A percentile compares a stretch with the other conserved stretches of the same genome.
Evolutionary conservation across 1,140 invertebrate species (phyloP).

Genomic region (Ips nitidus): DNA sequence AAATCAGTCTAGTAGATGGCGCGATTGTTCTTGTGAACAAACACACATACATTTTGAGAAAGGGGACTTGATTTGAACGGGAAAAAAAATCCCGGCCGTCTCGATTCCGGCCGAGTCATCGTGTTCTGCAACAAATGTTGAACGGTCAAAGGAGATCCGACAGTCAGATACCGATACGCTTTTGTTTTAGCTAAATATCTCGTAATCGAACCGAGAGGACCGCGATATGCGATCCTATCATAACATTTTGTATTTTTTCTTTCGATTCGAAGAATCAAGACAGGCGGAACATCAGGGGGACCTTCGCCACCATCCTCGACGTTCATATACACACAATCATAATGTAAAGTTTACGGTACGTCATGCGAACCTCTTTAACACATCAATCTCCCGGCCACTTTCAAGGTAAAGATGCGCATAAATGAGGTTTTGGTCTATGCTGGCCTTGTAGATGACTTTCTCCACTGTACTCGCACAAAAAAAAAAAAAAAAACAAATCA

Average conservation of each 20-base stretch:
- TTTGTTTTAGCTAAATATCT: slow-evolving; percentile 34
- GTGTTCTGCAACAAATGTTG: slow-evolving; percentile 30
- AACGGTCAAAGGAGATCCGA: slow-evolving; percentile 28
- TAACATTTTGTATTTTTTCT: too few relatives aligned
- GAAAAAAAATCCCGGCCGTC: slow-evolving; percentile 11
- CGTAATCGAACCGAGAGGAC: slow-evolving; percentile 19
- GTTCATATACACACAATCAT: not conserved
- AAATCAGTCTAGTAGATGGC: slow-evolving; percentile 27
- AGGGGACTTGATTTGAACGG: slow-evolving; percentile 6
- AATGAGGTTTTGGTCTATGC: not conserved
- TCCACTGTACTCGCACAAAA: not conserved
- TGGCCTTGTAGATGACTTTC: not conserved
- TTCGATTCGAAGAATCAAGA: too few relatives aligned
- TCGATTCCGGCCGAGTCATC: slow-evolving; percentile 22
- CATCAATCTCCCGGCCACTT: slow-evolving; percentile 29
- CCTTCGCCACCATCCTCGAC: not conserved
- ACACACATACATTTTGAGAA: slow-evolving; percentile 8
- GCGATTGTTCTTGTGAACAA: slow-evolving; percentile 33
- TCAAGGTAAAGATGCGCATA: slow-evolving; percentile 26
- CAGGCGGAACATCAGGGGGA: not conserved
- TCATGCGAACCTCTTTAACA: slow-evolving; percentile 20
- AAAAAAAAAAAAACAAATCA: not conserved
- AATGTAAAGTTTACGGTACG: not conserved
- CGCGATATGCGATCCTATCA: too few relatives aligned
- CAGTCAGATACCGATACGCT: slow-evolving; percentile 23